Conservation (phyloP, 2,888 invertebrate genomes). For the Drosophila robusta region DNA sequence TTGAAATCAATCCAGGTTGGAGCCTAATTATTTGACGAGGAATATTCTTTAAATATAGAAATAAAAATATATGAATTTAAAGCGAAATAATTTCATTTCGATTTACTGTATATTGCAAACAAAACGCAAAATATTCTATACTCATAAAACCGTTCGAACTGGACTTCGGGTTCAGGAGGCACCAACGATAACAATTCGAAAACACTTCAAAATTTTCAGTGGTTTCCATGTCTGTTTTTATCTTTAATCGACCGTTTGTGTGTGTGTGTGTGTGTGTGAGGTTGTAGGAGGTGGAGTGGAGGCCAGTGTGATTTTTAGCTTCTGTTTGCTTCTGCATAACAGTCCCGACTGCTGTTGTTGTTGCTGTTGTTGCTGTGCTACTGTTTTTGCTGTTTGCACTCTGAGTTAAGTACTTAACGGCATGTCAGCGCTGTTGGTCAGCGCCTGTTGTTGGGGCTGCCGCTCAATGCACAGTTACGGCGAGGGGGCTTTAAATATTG, state of each 20-base stretch:
- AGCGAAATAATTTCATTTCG: not conserved
- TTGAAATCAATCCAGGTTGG: not conserved
- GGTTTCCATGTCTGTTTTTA: constrained; percentile 20
- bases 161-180: not conserved
- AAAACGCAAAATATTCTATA: not conserved
- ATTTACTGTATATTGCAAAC: not conserved
- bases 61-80: not conserved
- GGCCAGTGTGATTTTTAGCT: constrained; percentile 46
- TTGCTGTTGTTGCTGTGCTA: constrained; percentile 21
- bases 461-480: not conserved
- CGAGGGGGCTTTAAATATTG: constrained; percentile 52
- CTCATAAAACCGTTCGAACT: not conserved
- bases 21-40: not conserved
- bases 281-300: not conserved
- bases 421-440: constrained; percentile 70
- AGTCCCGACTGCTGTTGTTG: constrained; percentile 34
- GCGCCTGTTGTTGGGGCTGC: constrained; percentile 25
- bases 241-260: constrained; percentile 10
- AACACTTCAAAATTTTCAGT: not conserved
- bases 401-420: constrained; percentile 74
- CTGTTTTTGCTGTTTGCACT: constrained; percentile 62
- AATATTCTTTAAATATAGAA: too few relatives aligned
- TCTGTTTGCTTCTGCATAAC: constrained; percentile 68
- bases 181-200: not conserved
- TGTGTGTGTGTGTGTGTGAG: constrained; percentile 18